Base-by-base conservation (phyloP, 2,888 invertebrate genomes). In the Apomyelois bistriatella region DNA sequence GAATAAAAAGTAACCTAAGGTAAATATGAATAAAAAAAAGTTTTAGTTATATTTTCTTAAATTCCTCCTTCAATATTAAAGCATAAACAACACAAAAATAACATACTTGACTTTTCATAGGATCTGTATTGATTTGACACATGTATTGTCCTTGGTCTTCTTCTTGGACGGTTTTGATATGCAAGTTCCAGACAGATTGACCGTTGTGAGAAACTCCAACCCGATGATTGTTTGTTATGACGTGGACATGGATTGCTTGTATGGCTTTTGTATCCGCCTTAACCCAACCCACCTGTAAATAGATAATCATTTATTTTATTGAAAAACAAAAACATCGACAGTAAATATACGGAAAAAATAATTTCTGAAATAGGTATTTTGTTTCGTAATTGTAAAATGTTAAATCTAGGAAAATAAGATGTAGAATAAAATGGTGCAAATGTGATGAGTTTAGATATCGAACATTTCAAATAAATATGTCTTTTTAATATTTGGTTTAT, bases 61-160 rank as follows among this genome's bases (percentile, higher is more conserved):
- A 22, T 22, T 5, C 5, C 5, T 22, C 5, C 22, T 22, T 22
- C 22, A 32, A 32, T 32, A n/a, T n/a, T n/a, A 85, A 66, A 47
- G n/a, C 38, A 43, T 41, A 41, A 46, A 43, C 37, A 53, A 28
- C 38, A 43, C 53, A 43, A 53, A 49, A 36, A 51, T 64, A n/a
- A 71, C 71, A 60, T 85, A 97, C 96, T 94, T 97, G 97, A 82
- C 96, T 96, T 85, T 96, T 95, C 97, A 97, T 97, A 0, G 97
- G 98, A 85, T 97, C 96, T 15, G 97, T 97, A 90, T 98, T 98
- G 72, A 98, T 94, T 89, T 98, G 97, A 84, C 97, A 98, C 97
- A 97, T 97, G 87, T 97, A 98, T 66, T 94, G 93, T 30, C 98
- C 98, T 48, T 94, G 93, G 82, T 98, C 98, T 74, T 97, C 96